These are phyloP conservation scores for Xenopus borealis DNA, from an alignment of 2,113 vertebrate species.

Conservation along the genomic window DNA sequence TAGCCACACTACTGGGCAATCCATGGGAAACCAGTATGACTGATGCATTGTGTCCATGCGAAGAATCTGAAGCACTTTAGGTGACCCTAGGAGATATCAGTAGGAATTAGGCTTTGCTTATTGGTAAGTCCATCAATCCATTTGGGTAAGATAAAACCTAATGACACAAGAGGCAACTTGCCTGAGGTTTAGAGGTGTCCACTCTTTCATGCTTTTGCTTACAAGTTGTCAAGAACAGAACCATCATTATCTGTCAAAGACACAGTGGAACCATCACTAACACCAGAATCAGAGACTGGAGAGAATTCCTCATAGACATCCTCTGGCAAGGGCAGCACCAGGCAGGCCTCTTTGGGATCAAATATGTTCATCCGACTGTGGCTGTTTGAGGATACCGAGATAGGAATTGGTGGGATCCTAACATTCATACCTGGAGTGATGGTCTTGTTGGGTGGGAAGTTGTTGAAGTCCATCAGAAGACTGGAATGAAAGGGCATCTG, in stretches of 20 bases:
- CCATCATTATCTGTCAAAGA: slow-evolving; percentile 63
- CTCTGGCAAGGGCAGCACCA: neutral
- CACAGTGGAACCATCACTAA: slow-evolving; percentile 65
- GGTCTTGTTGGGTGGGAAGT: slow-evolving; percentile 73
- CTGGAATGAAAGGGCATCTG: slow-evolving; percentile 25
- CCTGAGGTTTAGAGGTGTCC: too few species aligned
- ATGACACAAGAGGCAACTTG: too few species aligned
- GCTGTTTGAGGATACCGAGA: neutral
- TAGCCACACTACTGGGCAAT: too few species aligned
- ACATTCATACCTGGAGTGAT: slow-evolving; percentile 69
- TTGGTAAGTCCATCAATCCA: too few species aligned
- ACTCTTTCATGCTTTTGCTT: too few species aligned
- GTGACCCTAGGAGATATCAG: too few species aligned
- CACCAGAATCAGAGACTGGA: slow-evolving; percentile 58
- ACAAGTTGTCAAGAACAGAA: too few species aligned
- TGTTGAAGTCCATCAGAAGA: slow-evolving; percentile 65
- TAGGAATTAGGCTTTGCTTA: too few species aligned
- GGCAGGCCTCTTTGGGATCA: neutral
- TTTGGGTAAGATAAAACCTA: too few species aligned
- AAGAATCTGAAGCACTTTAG: too few species aligned
- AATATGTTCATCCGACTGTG: neutral
- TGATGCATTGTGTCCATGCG: too few species aligned
- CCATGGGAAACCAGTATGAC: too few species aligned
- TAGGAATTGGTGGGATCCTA: slow-evolving; percentile 67
- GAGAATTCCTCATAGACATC: slow-evolving; percentile 56